Evolutionary conservation across 2,113 vertebrate species (phyloP).

Genomic region (Melanostigma gelatinosum): DNA sequence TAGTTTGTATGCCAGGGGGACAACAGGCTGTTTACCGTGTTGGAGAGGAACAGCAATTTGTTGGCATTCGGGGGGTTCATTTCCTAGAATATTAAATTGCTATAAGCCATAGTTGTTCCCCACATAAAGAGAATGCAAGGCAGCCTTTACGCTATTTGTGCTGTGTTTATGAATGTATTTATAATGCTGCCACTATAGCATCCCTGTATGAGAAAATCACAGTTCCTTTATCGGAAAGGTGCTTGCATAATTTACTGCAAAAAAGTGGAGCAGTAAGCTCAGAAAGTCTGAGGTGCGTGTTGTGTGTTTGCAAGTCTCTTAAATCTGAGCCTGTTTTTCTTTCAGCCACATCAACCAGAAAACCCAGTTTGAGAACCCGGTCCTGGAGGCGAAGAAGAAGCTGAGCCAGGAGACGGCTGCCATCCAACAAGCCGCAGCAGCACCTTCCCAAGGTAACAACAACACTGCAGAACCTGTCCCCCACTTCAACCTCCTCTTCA

Average conservation of each 20-base stretch:
- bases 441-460: conserved; percentile 74
- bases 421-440: conserved; percentile 63
- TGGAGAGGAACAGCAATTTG: conserved; percentile 58
- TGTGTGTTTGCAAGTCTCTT: conserved; percentile 10
- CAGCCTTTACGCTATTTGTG: conserved; percentile 26
- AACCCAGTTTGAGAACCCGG: conserved; percentile 99
- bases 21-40: conserved; percentile 66
- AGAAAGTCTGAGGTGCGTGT: conserved; percentile 28
- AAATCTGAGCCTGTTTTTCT: conserved; percentile 37
- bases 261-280: conserved; percentile 31
- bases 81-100: conserved; percentile 61
- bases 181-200: conserved; percentile 41
- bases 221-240: conserved; percentile 29
- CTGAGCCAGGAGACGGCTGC: conserved; percentile 85
- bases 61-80: conserved; percentile 54
- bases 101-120: conserved; percentile 48
- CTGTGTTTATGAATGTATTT: conserved; percentile 50
- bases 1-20: conserved; percentile 57
- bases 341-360: conserved; percentile 95
- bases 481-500: neutral
- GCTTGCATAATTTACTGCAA: conserved; percentile 60
- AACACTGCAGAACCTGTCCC: neutral
- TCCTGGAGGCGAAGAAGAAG: conserved; percentile 96
- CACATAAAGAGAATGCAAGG: conserved; percentile 25
- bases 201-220: conserved; percentile 41